phyloP scores from a whole-genome alignment of 2,113 vertebrate genomes.

The Patagioenas fasciata region DNA sequence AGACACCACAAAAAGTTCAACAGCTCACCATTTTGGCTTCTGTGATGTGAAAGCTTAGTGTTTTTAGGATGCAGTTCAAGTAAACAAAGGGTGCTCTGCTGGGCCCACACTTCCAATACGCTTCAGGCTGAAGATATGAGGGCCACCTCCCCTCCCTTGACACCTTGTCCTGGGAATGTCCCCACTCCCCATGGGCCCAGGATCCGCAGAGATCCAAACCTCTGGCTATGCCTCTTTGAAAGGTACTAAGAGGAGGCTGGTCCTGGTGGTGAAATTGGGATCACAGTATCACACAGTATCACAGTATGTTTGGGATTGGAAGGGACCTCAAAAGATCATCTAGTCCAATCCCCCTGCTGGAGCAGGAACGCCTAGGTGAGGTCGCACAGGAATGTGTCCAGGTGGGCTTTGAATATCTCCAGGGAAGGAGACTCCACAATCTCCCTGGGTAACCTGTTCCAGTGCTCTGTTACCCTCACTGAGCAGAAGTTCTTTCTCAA shows the following conservation, averaged over 20 bases:
- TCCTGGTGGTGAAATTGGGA: background rate
- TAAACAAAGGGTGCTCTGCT: background rate
- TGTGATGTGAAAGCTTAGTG: background rate
- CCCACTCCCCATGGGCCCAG: too few relatives aligned
- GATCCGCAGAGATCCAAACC: rapidly evolving
- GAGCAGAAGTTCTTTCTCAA: too few relatives aligned
- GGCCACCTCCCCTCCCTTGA: background rate
- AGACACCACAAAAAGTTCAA: background rate
- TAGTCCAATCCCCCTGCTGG: too few relatives aligned
- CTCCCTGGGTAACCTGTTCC: too few relatives aligned
- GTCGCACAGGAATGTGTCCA: too few relatives aligned
- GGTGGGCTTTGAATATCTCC: too few relatives aligned
- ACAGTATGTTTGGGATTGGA: background rate
- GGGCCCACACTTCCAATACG: too few relatives aligned
- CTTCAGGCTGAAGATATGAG: background rate
- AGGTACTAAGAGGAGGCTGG: background rate
- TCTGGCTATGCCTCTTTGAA: background rate
- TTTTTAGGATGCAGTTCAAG: background rate
- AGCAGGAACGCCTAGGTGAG: too few relatives aligned
- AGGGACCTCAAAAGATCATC: background rate
- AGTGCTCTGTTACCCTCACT: too few relatives aligned
- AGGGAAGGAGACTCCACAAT: too few relatives aligned
- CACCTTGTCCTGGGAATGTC: background rate
- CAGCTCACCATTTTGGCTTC: background rate
- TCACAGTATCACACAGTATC: too few relatives aligned